Evolutionary conservation across 2,888 invertebrate genomes (phyloP).

Genomic region (Podabrus alpinus): DNA sequence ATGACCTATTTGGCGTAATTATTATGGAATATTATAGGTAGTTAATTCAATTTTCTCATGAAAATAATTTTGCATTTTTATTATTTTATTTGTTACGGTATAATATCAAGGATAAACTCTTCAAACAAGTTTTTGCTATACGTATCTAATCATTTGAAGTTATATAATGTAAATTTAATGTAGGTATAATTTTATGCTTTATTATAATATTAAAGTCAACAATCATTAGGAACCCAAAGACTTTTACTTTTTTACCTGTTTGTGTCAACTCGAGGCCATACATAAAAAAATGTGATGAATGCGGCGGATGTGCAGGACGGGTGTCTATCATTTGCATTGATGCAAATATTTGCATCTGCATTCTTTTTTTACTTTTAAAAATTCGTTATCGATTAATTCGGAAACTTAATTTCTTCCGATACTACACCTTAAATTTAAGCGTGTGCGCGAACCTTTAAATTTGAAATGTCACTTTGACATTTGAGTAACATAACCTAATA

Average conservation of each 20-base stretch:
- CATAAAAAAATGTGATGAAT: too few species aligned
- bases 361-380: too few species aligned
- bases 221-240: neutral
- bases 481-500: neutral
- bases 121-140: neutral
- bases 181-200: neutral
- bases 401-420: too few species aligned
- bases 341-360: too few species aligned
- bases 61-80: neutral
- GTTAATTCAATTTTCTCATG: neutral
- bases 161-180: neutral
- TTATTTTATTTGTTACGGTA: neutral
- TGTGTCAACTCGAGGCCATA: neutral
- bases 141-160: neutral
- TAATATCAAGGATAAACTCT: neutral
- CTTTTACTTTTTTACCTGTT: neutral
- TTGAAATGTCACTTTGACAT: neutral
- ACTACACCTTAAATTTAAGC: neutral
- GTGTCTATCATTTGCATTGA: too few species aligned
- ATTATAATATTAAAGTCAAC: neutral
- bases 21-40: neutral
- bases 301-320: too few species aligned
- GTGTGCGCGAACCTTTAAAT: neutral
- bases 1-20: neutral
- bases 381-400: too few species aligned